Percentiles rank a stretch among this genome's conserved stretches.
Evolutionary conservation across 2,797 vertebrate genomes (phyloP).

Genomic region (Tympanoctomys barrerae): DNA sequence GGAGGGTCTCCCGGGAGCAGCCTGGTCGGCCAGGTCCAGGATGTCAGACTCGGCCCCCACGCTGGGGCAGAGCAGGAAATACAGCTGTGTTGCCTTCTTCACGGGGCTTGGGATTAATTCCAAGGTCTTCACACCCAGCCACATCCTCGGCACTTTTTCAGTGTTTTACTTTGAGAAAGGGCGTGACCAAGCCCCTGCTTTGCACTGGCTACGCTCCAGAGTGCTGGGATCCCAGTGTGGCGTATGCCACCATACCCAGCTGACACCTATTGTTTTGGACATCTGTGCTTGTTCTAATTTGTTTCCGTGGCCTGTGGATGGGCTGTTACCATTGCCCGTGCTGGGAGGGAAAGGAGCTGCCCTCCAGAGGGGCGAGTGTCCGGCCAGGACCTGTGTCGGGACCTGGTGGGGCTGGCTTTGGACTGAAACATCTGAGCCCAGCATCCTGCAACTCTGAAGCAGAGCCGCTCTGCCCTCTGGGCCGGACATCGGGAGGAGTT

Average conservation of each 20-base stretch:
- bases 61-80: not conserved
- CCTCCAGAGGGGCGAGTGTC: not conserved
- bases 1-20: not conserved
- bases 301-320: not conserved
- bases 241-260: not conserved
- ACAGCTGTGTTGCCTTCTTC: not conserved
- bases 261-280: no score
- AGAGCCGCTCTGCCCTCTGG: rapidly evolving
- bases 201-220: not conserved
- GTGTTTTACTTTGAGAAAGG: not conserved
- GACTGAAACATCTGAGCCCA: rapidly evolving
- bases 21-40: not conserved
- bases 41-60: not conserved
- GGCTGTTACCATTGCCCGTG: rapidly evolving
- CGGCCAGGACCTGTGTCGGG: not conserved
- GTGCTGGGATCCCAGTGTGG: not conserved
- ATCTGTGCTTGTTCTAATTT: rapidly evolving
- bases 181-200: not conserved
- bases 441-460: not conserved
- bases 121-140: not conserved
- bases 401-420: not conserved
- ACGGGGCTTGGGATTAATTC: not conserved
- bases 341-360: rapidly evolving
- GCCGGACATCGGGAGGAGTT: rapidly evolving
- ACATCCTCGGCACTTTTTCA: not conserved